A percentile compares a stretch with the other conserved stretches of the same genome.
phyloP scores from a whole-genome alignment of 2,113 vertebrate genomes.

The Lagopus muta region DNA sequence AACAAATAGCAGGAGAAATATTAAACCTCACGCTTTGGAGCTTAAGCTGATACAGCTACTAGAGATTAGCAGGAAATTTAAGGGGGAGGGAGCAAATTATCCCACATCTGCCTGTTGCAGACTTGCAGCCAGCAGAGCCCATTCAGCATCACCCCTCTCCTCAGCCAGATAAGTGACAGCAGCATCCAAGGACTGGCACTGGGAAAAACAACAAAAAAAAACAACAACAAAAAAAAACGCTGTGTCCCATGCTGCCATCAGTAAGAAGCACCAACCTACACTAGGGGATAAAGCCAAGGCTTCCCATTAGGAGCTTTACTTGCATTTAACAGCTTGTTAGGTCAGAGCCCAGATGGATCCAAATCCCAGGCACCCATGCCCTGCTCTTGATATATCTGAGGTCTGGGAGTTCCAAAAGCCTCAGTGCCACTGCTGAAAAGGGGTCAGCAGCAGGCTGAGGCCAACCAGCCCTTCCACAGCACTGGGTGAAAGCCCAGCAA shows the following conservation, averaged over 20 bases:
- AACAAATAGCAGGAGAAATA: slow-evolving; percentile 36
- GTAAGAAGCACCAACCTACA: not conserved
- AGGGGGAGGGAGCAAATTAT: not conserved
- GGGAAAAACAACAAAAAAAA: not conserved
- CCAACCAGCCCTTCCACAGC: fast-evolving
- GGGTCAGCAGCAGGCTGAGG: not conserved
- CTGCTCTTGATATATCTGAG: not conserved
- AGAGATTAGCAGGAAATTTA: slow-evolving; percentile 50
- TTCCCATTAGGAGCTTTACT: not conserved
- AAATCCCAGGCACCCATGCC: not conserved
- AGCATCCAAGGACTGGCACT: not conserved
- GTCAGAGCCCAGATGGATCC: not conserved
- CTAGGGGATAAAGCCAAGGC: fast-evolving
- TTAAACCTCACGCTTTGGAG: slow-evolving; percentile 30
- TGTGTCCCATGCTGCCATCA: not conserved
- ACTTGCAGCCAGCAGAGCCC: fast-evolving
- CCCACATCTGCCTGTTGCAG: slow-evolving; percentile 18
- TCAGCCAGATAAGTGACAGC: not conserved
- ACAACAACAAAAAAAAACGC: not conserved
- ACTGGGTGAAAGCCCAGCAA: not conserved
- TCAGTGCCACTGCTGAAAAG: not conserved
- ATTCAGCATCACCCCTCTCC: not conserved
- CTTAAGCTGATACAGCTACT: slow-evolving; percentile 54
- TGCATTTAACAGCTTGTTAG: not conserved
- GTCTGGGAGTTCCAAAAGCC: not conserved